phyloP scores from a whole-genome alignment of 2,888 invertebrate species.

The Ctenicera cuprea region DNA sequence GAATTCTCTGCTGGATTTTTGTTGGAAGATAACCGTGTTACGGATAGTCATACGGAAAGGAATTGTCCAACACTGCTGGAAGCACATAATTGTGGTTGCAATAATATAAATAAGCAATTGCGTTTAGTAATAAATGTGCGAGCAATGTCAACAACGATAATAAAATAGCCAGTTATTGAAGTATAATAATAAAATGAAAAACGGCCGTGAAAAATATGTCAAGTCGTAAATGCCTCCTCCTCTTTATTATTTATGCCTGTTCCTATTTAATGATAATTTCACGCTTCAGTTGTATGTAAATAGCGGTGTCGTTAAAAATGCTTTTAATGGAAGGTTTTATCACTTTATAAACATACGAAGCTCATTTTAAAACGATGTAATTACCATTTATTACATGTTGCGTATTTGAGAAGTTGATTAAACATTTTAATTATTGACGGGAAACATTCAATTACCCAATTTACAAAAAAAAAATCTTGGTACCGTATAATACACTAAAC shows the following conservation, averaged over 20 bases:
- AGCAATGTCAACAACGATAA: neutral
- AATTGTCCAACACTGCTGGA: conserved; percentile 10
- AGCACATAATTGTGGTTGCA: neutral
- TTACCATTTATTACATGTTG: too few relatives aligned
- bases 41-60: conserved; percentile 12
- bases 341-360: too few relatives aligned
- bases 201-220: neutral
- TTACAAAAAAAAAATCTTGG: too few relatives aligned
- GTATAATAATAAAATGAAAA: neutral
- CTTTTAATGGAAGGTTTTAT: too few relatives aligned
- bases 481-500: too few relatives aligned
- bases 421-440: too few relatives aligned
- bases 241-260: conserved; percentile 1
- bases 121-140: neutral
- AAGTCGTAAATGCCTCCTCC: conserved; percentile 2
- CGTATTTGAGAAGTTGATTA: too few relatives aligned
- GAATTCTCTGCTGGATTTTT: conserved; percentile 29
- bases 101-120: neutral
- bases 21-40: conserved; percentile 16
- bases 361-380: too few relatives aligned
- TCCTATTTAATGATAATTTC: neutral
- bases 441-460: too few relatives aligned
- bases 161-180: conserved; percentile 4
- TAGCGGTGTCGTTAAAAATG: too few relatives aligned
- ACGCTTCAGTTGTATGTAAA: too few relatives aligned